Evolutionary conservation across 1,140 invertebrate species (phyloP), one percentile per base, ranked within the genome.

Genomic region (Procambarus clarkii): DNA sequence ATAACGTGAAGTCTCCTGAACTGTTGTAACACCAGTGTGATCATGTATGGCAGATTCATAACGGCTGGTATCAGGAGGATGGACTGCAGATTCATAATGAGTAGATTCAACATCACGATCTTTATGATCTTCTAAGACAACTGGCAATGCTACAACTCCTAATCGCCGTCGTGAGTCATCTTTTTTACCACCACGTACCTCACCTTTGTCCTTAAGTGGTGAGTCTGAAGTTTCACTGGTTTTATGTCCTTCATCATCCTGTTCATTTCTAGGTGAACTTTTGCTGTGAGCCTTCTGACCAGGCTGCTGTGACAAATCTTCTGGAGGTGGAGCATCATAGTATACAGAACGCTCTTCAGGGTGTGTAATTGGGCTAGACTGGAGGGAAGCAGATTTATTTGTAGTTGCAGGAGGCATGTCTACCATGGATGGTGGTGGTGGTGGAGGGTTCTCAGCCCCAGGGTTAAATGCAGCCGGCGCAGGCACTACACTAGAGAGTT

Each of bases 291-390:
- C 86, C 44, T 87, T 91, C 24, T 89, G 84, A 69, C 87, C 84
- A 34, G 88, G 74, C 46, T 92, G 76, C 48, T 89, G 89, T 24
- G 92, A 92, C 45, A 77, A 83, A 60, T 93, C 92, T 54, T 91
- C 85, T 15, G 92, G 89, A 15, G 91, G 82, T 24, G 90, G 93
- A 15, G 93, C 93, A 83, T 93, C 93, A 64, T 92, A 93, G 77
- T 94, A 93, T 24, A 94, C 90, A 76, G 93, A 93, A 60, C 93
- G 91, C 77, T 93, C 93, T 24, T 93, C 93, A 24, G 71, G 91
- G 24, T 88, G 74, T 11, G 92, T 83, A 15, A 88, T 78, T 50
- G 93, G 92, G 77, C 93, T 93, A 77, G 91, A 91, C 44, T 92
- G 88, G 50, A 90, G 81, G 87, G 92, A 90, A 60, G 87, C 78